Conservation (phyloP, 2,113 vertebrate genomes). For the Craseonycteris thonglongyai region DNA sequence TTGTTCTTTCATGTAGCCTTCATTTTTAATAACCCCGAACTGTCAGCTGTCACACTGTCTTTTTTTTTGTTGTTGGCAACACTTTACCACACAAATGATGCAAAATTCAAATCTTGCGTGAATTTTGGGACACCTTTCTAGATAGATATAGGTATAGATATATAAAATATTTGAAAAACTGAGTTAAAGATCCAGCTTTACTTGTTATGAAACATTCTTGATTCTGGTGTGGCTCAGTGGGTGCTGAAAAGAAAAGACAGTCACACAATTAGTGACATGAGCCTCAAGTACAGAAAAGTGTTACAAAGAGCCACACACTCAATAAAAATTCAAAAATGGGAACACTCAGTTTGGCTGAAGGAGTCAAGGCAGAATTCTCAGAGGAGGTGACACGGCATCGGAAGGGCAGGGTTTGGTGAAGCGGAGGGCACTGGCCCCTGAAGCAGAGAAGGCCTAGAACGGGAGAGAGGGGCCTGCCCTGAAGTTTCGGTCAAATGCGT, state of each 20-base stretch:
- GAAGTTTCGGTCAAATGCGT: not conserved
- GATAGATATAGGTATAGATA: not conserved
- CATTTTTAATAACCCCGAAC: too few species aligned
- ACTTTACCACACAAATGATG: too few species aligned
- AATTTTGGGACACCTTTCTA: too few species aligned
- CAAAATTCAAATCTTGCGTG: too few species aligned
- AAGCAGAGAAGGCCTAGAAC: not conserved
- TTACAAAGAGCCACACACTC: not conserved
- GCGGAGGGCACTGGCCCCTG: not conserved
- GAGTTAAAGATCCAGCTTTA: not conserved
- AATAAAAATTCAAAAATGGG: not conserved
- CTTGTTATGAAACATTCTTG: not conserved
- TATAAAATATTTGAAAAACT: not conserved
- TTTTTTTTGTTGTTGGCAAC: too few species aligned
- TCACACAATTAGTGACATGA: not conserved
- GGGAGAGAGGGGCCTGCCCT: not conserved
- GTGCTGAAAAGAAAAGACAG: not conserved
- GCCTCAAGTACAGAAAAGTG: not conserved
- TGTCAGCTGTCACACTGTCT: too few species aligned
- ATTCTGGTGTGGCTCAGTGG: not conserved
- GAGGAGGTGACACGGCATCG: not conserved
- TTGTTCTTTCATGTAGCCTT: too few species aligned
- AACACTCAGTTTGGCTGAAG: not conserved
- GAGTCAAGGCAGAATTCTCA: not conserved
- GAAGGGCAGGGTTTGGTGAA: not conserved